Evolutionary conservation across 2,888 invertebrate species (phyloP), one percentile per base, ranked within the genome.

Genomic region (Nesidiocoris tenuis): DNA sequence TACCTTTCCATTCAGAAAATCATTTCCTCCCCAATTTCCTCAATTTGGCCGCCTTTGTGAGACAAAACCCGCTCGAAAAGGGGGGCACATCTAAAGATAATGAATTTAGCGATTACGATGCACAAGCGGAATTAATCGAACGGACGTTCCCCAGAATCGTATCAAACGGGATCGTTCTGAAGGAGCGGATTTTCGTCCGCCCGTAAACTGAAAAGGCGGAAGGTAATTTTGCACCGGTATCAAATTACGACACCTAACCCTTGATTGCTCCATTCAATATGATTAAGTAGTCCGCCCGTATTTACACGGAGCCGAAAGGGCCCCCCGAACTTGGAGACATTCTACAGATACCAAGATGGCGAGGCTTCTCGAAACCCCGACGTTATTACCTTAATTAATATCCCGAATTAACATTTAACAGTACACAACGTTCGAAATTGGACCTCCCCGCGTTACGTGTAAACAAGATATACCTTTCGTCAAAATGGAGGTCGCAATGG

Each of bases 351-450:
- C n/a, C n/a, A n/a, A n/a, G n/a, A n/a, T n/a, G n/a, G n/a, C n/a
- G n/a, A n/a, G n/a, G n/a, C n/a, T n/a, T 59, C 61, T 25, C 23
- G 39, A 39, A 24, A 17, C 24, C n/a, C 66, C 25, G 24, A 75
- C 74, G 74, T 75, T 57, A 66, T 75, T 75, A 75, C 66, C 66
- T 61, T 75, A 66, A 75, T 75, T 75, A 75, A 75, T 75, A 75
- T 66, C 66, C 74, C 74, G 25, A 75, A 75, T 75, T 75, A 75
- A 72, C 72, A 72, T 72, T 72, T 72, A 72, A 54, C 61, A 54
- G 23, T 24, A 61, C 72, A 63, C 61, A 70, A 72, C 23, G 39
- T 59, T 56, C 70, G 70, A 70, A 70, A 70, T 70, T 70, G 63
- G 61, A n/a, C 16, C 2, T 16, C 19, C 19, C 16, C 17, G 25